Evolutionary conservation across 1,140 invertebrate species (phyloP).

Genomic region (Drosophila subpulchrella): DNA sequence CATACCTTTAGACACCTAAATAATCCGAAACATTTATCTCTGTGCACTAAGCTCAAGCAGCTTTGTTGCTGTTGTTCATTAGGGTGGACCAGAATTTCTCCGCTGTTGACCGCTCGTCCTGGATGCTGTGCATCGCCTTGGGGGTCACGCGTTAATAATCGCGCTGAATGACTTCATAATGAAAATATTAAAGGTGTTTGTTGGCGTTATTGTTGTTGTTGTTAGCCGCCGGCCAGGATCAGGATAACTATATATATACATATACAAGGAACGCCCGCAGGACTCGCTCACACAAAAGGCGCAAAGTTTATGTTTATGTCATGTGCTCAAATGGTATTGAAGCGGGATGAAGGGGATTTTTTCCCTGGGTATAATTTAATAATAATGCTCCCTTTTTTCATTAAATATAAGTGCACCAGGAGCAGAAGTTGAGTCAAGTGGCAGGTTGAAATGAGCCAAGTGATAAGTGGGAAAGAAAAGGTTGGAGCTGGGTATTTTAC

Average conservation of each 20-base stretch:
- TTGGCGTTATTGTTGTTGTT: conserved; percentile 50
- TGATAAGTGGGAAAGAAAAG: neutral
- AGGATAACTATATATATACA: conserved; percentile 49
- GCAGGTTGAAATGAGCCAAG: conserved; percentile 25
- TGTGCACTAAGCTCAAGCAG: conserved; percentile 11
- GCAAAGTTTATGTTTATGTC: conserved; percentile 82
- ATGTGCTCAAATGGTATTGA: conserved; percentile 39
- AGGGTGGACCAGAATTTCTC: conserved; percentile 43
- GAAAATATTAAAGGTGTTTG: conserved; percentile 84
- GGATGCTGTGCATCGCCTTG: conserved; percentile 69
- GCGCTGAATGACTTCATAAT: conserved; percentile 82
- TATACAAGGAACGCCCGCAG: conserved; percentile 47
- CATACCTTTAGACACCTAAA: too few species aligned
- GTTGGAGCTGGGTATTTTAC: neutral
- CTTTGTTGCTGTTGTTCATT: conserved; percentile 60
- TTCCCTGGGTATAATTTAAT: conserved; percentile 65
- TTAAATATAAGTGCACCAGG: conserved; percentile 68
- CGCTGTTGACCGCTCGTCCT: conserved; percentile 12
- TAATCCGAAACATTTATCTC: neutral
- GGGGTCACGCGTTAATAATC: conserved; percentile 82
- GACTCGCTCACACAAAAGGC: conserved; percentile 66
- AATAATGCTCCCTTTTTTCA: conserved; percentile 71
- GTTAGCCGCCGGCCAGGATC: conserved; percentile 58
- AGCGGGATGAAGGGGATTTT: conserved; percentile 1
- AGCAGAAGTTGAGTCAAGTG: conserved; percentile 26